Percentiles rank a stretch among this genome's conserved stretches.
phyloP scores from a whole-genome alignment of 2,797 vertebrate species.

The Enteromius afrohamiltoni region DNA sequence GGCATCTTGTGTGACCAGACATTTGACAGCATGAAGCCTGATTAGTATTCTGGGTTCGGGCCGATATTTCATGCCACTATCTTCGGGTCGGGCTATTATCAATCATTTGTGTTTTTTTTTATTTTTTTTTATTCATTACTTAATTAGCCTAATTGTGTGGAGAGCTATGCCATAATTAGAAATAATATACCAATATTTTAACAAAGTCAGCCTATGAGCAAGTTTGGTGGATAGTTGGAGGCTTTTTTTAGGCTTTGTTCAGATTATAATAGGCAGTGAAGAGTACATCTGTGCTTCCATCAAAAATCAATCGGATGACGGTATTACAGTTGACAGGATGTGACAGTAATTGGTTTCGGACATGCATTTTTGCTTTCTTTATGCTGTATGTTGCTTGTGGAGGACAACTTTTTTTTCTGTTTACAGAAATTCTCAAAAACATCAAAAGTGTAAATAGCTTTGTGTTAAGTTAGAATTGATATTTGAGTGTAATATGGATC shows the following conservation, averaged over 20 bases:
- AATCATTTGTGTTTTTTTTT: too few species aligned
- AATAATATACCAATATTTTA: too few species aligned
- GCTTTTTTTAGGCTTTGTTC: too few species aligned
- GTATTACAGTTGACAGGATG: not conserved
- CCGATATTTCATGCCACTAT: too few species aligned
- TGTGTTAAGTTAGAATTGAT: not conserved
- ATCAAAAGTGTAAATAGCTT: not conserved
- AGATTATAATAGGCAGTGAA: not conserved
- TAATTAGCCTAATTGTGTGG: too few species aligned
- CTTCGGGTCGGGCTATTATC: too few species aligned
- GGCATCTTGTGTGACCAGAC: conserved; percentile 3
- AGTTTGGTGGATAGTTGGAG: too few species aligned
- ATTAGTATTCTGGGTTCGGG: not conserved
- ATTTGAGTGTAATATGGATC: conserved; percentile 2
- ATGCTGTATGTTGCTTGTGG: not conserved
- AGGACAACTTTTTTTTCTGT: not conserved
- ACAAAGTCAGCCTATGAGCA: too few species aligned
- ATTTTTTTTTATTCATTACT: too few species aligned
- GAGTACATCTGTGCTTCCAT: not conserved
- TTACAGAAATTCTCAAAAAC: not conserved
- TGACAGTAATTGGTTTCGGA: not conserved
- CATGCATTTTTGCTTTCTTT: not conserved
- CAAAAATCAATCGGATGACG: not conserved
- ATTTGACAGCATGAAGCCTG: not conserved
- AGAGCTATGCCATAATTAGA: too few species aligned